phyloP scores from a whole-genome alignment of 2,797 vertebrate genomes.

The Premnoplex brunnescens region DNA sequence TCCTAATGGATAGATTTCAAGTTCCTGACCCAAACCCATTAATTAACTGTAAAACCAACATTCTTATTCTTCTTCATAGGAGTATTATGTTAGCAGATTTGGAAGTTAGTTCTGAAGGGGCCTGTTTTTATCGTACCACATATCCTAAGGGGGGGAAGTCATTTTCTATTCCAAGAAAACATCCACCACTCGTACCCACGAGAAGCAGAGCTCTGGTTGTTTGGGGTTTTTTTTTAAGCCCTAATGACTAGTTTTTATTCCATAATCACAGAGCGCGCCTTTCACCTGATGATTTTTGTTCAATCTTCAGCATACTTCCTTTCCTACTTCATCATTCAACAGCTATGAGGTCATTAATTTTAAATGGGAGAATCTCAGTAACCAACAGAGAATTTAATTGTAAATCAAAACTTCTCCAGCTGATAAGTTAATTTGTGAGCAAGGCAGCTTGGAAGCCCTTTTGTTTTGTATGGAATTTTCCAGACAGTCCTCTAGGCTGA shows the following conservation, averaged over 20 bases:
- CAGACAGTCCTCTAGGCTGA: neutral
- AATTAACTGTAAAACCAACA: constrained; percentile 60
- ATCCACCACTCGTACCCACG: neutral
- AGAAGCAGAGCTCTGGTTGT: neutral
- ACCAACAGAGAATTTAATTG: constrained; percentile 17
- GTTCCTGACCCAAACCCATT: constrained; percentile 39
- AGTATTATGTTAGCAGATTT: constrained; percentile 63
- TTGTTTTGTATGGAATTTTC: constrained; percentile 30
- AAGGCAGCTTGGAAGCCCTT: neutral
- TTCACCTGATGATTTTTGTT: constrained; percentile 52
- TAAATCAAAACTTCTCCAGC: constrained; percentile 46
- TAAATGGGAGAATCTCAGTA: constrained; percentile 13
- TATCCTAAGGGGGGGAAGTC: constrained; percentile 2
- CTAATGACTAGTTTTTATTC: constrained; percentile 40
- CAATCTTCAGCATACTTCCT: constrained; percentile 14
- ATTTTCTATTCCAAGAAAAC: constrained; percentile 72
- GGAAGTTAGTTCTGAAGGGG: constrained; percentile 44
- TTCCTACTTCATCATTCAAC: constrained; percentile 46
- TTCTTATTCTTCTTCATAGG: constrained; percentile 63
- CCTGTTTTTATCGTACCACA: constrained; percentile 54
- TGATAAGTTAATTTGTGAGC: constrained; percentile 61
- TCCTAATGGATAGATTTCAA: constrained; percentile 65
- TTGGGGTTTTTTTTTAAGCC: neutral
- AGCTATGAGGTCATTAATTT: constrained; percentile 47
- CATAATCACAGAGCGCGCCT: constrained; percentile 1